Evolutionary conservation across 2,888 invertebrate genomes (phyloP), one percentile per base, ranked within the genome.

Genomic region (Dasysyrphus tricinctus): DNA sequence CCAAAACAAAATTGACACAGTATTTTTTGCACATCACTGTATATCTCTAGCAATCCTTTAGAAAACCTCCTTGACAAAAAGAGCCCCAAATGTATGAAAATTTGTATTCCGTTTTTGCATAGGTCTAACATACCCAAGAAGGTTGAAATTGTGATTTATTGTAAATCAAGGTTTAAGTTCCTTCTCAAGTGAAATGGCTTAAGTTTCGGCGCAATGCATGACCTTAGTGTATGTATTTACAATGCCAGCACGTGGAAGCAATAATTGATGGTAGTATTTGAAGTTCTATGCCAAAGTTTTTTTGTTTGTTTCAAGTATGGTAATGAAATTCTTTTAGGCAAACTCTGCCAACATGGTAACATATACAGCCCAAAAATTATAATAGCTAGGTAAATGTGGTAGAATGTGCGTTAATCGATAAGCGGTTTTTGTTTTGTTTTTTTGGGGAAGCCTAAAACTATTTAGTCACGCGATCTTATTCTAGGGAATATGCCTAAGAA

Each of bases 241-340:
- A 65, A 74, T 74, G 70, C 47, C 32, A 51, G 14, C 47, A 51
- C 59, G 76, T 81, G 75, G 19, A 51, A 63, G 47, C 9, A 70
- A 54, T 70, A 67, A 78, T 54, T n/a, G 57, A 34, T 78, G 69
- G 51, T 3, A 12, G 14, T 69, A 77, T 74, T 81, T 65, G 77
- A 86, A 86, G 86, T 86, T 86, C 86, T 86, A 11, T 86, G 82
- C 86, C 82, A 86, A 86, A 74, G 82, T 75, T 67, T 49, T 56
- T 34, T 32, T 16, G 12, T 11, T 56, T 49, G 11, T 9, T 67
- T 57, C 37, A 12, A 39, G 54, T 14, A 39, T 47, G 44, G 32
- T 24, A 79, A 63, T 61, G 16, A 32, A 76, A 56, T 76, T 54
- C 16, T 39, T 19, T 70, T 65, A 32, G 56, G 70, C 47, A 72